Percentiles rank a stretch among this genome's conserved stretches.
These are phyloP conservation scores for Netelia fuscicornis DNA, from an alignment of 2,888 invertebrate species.

Conservation along the genomic window DNA sequence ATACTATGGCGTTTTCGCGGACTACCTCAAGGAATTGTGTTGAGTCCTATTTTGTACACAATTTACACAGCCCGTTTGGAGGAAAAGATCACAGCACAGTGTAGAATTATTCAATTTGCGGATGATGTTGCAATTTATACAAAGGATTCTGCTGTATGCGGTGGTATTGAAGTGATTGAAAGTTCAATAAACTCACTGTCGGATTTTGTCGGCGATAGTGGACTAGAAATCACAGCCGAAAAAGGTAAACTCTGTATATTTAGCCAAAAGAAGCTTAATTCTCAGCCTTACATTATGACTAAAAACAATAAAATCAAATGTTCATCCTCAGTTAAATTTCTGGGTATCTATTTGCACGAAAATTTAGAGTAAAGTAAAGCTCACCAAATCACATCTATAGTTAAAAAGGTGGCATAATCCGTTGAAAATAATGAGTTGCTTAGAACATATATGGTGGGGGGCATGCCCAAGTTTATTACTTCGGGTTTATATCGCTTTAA, in stretches of 20 bases:
- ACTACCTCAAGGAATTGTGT: slow-evolving; percentile 9
- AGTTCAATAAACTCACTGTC: neutral
- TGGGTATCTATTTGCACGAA: neutral
- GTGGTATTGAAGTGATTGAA: neutral
- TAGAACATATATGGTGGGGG: slow-evolving; percentile 28
- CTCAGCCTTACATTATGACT: neutral
- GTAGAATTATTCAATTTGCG: neutral
- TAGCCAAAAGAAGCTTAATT: neutral
- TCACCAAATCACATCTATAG: neutral
- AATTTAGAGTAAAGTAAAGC: neutral
- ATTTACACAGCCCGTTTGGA: slow-evolving; percentile 4
- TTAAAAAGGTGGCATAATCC: neutral
- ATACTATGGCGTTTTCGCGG: neutral
- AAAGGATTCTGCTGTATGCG: neutral
- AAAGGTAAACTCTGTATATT: slow-evolving; percentile 1
- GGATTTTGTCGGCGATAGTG: neutral
- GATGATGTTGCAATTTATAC: slow-evolving; percentile 21
- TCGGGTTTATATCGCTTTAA: slow-evolving; percentile 8
- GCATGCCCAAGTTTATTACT: slow-evolving; percentile 6
- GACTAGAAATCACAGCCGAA: neutral
- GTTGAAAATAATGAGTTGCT: slow-evolving; percentile 2
- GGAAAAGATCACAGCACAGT: neutral
- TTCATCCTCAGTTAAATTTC: neutral
- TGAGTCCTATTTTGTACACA: slow-evolving; percentile 10
- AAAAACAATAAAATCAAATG: neutral